These are phyloP conservation scores for Phalacrocorax aristotelis DNA, from an alignment of 2,113 vertebrate species.

Conservation along the genomic window DNA sequence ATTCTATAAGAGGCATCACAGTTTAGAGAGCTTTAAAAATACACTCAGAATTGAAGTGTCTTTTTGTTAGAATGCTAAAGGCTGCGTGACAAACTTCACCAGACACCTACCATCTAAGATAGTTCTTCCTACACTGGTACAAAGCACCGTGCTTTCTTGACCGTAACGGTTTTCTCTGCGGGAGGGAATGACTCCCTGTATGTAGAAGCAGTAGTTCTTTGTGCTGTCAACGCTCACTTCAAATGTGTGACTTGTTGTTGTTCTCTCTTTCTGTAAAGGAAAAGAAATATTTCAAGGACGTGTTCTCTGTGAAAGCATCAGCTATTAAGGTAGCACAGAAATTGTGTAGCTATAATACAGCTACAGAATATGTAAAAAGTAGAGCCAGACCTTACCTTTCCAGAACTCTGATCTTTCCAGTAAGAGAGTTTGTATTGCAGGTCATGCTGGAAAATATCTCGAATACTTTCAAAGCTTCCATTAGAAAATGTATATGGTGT, in stretches of 20 bases:
- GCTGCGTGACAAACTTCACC: neutral
- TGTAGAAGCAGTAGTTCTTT: constrained; percentile 84
- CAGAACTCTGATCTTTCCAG: constrained; percentile 83
- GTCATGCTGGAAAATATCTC: constrained; percentile 80
- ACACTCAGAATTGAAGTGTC: neutral
- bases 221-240: constrained; percentile 76
- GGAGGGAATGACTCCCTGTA: constrained; percentile 77
- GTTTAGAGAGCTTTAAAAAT: neutral
- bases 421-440: constrained; percentile 84
- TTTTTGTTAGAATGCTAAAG: neutral
- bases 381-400: constrained; percentile 79
- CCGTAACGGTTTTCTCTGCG: constrained; percentile 75
- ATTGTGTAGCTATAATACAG: neutral
- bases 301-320: neutral
- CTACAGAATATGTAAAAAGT: neutral
- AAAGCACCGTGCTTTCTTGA: constrained; percentile 72
- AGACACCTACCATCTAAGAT: constrained; percentile 51
- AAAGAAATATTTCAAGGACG: neutral
- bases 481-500: constrained; percentile 71
- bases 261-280: constrained; percentile 75
- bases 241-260: constrained; percentile 65
- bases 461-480: constrained; percentile 72
- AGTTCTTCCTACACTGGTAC: constrained; percentile 36
- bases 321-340: neutral
- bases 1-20: neutral